phyloP scores from a whole-genome alignment of 1,140 invertebrate genomes.

The Sminthurides bifidus region DNA sequence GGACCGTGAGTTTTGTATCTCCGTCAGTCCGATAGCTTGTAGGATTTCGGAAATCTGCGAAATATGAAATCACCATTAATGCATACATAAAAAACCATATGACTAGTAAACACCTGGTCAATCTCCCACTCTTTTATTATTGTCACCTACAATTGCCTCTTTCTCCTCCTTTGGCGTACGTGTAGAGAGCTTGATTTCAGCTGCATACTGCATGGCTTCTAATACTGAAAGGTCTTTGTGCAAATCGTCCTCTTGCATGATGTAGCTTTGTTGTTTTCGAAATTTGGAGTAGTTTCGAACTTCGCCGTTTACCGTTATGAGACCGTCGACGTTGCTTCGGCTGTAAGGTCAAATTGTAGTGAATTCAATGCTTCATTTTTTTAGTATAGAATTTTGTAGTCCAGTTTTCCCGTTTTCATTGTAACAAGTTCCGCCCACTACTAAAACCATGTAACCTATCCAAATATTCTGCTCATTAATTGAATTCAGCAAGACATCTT shows the following conservation, averaged over 20 bases:
- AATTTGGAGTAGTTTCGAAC: conserved; percentile 72
- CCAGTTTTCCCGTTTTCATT: too few relatives aligned
- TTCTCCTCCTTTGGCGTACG: conserved; percentile 43
- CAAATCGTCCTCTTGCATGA: conserved; percentile 91
- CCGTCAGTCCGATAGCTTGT: conserved; percentile 70
- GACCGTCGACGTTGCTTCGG: conserved; percentile 26
- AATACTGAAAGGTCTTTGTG: conserved; percentile 76
- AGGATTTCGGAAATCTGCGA: conserved; percentile 76
- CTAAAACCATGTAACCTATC: too few relatives aligned
- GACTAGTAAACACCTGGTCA: too few relatives aligned
- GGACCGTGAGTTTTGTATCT: conserved; percentile 64
- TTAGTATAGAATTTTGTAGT: too few relatives aligned
- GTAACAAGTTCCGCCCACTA: too few relatives aligned
- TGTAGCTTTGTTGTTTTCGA: conserved; percentile 85
- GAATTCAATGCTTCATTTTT: background rate
- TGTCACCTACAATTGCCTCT: conserved; percentile 17
- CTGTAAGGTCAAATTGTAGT: background rate
- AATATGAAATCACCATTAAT: too few relatives aligned
- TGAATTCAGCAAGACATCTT: too few relatives aligned
- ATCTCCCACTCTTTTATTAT: too few relatives aligned
- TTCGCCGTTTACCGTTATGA: conserved; percentile 45
- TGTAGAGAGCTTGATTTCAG: conserved; percentile 81
- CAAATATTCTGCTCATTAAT: too few relatives aligned
- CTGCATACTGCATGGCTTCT: conserved; percentile 81
- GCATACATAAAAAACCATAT: too few relatives aligned